phyloP scores from a whole-genome alignment of 2,797 vertebrate genomes.

The Phrynocephalus guinanensis region DNA sequence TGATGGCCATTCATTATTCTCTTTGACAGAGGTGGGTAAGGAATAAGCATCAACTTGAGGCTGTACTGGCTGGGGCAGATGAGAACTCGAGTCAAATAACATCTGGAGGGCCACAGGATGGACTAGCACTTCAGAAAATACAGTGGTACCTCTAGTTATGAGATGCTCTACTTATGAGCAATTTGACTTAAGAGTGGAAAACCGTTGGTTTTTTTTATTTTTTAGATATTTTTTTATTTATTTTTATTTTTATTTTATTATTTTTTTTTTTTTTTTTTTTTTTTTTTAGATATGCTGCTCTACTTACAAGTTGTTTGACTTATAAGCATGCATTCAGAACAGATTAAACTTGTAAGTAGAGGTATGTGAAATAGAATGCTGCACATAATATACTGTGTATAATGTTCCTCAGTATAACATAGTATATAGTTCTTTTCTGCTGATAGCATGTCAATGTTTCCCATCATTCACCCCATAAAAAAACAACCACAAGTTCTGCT shows the following conservation, averaged over 20 bases:
- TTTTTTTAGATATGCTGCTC: no score
- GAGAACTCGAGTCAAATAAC: not conserved
- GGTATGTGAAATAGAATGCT: slow-evolving; percentile 13
- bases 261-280: no score
- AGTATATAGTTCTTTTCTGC: not conserved
- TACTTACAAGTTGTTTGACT: no score
- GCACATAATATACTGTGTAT: not conserved
- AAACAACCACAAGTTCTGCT: slow-evolving; percentile 30
- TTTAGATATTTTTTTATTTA: no score
- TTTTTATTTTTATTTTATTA: no score
- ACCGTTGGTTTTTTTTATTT: no score
- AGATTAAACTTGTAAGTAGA: no score
- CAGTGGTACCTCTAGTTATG: not conserved
- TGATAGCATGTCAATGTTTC: not conserved
- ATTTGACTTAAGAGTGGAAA: no score
- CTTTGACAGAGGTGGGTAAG: not conserved
- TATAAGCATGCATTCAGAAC: no score
- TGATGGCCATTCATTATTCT: not conserved
- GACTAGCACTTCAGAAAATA: not conserved
- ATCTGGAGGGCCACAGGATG: not conserved
- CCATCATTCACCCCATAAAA: not conserved
- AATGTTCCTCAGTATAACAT: no score
- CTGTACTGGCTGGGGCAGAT: not conserved
- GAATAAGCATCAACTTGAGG: not conserved
- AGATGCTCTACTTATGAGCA: no score